Conservation (phyloP, 2,888 invertebrate species). For the Tromatobia lineatoria region DNA sequence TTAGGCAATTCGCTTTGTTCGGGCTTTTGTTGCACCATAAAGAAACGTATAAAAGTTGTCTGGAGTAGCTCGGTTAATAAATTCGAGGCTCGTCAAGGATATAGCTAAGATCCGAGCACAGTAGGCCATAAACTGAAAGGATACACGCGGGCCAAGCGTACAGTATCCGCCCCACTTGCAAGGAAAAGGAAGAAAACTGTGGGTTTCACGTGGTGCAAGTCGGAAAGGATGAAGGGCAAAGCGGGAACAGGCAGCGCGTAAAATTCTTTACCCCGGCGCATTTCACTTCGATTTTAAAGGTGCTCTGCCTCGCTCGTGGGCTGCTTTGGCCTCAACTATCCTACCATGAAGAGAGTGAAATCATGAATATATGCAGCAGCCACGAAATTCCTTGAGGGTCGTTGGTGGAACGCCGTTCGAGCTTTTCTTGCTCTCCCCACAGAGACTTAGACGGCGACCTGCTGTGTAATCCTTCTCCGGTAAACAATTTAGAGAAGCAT, state of each 20-base stretch:
- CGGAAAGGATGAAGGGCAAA: conserved; percentile 26
- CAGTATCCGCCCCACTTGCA: conserved; percentile 14
- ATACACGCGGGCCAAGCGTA: conserved; percentile 22
- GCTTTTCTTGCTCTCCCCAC: conserved; percentile 26
- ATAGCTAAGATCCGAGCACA: conserved; percentile 17
- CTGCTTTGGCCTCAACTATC: conserved; percentile 19
- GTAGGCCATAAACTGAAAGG: conserved; percentile 27
- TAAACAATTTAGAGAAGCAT: conserved; percentile 33
- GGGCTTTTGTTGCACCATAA: conserved; percentile 9
- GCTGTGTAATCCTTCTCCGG: conserved; percentile 33
- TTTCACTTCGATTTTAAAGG: conserved; percentile 36
- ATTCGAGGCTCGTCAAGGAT: conserved; percentile 30
- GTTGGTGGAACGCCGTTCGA: conserved; percentile 26
- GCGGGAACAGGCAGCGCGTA: conserved; percentile 34
- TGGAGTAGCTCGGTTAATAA: conserved; percentile 18
- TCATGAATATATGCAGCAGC: conserved; percentile 35
- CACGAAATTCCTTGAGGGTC: conserved; percentile 35
- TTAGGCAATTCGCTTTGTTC: background rate
- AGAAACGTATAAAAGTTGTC: conserved; percentile 24
- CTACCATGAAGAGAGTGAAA: conserved; percentile 21
- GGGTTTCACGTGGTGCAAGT: conserved; percentile 27
- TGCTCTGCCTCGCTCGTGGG: conserved; percentile 13
- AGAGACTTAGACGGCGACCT: conserved; percentile 19
- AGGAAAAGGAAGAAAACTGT: conserved; percentile 10
- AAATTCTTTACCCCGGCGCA: conserved; percentile 35